Percentiles rank a stretch among this genome's conserved stretches.
Conservation (phyloP, 2,113 vertebrate genomes). For the Perca flavescens region DNA sequence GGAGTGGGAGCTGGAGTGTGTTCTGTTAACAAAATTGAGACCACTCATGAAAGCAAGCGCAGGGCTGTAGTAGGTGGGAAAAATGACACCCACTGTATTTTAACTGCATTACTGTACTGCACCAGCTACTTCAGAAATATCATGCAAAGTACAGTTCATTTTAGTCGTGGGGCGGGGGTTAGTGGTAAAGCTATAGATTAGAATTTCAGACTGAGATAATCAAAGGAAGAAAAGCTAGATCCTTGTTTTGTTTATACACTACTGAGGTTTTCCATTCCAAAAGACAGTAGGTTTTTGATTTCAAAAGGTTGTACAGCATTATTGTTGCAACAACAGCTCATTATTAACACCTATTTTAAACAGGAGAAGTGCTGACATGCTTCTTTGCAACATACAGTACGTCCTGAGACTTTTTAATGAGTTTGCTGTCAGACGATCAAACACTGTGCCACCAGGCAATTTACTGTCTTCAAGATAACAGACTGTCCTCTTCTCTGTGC, state of each 20-base stretch:
- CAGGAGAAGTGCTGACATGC: constrained; percentile 1
- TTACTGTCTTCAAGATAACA: constrained; percentile 25
- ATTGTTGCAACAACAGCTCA: constrained; percentile 22
- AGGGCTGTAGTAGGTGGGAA: constrained; percentile 48
- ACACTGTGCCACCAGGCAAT: constrained; percentile 27
- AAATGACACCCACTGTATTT: constrained; percentile 55
- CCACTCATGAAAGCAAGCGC: constrained; percentile 49
- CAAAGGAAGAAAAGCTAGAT: constrained; percentile 10
- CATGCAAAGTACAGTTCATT: constrained; percentile 6
- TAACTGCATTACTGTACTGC: constrained; percentile 20
- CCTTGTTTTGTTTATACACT: constrained; percentile 1
- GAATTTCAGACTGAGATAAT: constrained; percentile 12
- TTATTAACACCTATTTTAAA: constrained; percentile 26
- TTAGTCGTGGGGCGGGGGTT: background rate
- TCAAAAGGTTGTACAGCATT: constrained; percentile 11
- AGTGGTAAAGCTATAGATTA: constrained; percentile 17
- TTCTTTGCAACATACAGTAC: constrained; percentile 24
- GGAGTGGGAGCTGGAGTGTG: constrained; percentile 44
- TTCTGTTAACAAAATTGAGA: constrained; percentile 47
- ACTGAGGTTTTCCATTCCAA: constrained; percentile 2
- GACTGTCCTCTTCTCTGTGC: background rate
- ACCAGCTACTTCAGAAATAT: constrained; percentile 39
- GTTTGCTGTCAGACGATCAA: constrained; percentile 53
- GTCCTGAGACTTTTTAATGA: constrained; percentile 57
- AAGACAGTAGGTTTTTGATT: constrained; percentile 14